phyloP scores from a whole-genome alignment of 2,113 vertebrate species.

The Ifrita kowaldi region DNA sequence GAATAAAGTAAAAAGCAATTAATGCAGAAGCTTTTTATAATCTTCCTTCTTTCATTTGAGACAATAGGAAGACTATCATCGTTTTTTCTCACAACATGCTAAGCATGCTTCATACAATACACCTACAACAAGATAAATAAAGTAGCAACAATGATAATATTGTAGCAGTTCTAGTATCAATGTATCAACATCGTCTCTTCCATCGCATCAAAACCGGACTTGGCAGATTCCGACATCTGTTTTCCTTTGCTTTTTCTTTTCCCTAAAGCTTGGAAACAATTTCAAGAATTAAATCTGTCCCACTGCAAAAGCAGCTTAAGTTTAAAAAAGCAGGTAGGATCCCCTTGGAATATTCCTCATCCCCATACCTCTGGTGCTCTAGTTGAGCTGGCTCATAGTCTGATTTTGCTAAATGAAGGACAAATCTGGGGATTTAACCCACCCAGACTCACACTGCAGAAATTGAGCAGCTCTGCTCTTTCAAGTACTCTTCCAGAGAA shows the following conservation, averaged over 20 bases:
- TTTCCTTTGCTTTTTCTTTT: not conserved
- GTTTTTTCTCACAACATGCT: not conserved
- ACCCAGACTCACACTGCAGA: not conserved
- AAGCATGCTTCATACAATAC: not conserved
- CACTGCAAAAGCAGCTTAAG: not conserved
- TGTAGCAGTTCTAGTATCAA: not conserved
- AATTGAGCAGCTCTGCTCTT: not conserved
- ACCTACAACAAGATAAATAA: not conserved
- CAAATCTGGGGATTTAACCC: not conserved
- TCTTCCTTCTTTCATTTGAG: not conserved
- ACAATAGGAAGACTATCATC: not conserved
- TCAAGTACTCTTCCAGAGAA: not conserved
- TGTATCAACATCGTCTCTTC: not conserved
- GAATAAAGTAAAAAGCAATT: slow-evolving; percentile 48
- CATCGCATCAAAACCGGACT: not conserved
- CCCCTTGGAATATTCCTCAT: not conserved
- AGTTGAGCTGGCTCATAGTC: not conserved
- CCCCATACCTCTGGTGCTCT: not conserved
- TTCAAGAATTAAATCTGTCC: not conserved
- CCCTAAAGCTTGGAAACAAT: not conserved
- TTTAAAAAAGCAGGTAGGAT: not conserved
- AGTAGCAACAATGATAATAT: not conserved
- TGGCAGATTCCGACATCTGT: not conserved
- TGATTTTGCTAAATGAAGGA: not conserved
- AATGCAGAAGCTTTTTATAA: not conserved